phyloP scores from a whole-genome alignment of 2,888 invertebrate species.

The Polyommatus iphigenia region DNA sequence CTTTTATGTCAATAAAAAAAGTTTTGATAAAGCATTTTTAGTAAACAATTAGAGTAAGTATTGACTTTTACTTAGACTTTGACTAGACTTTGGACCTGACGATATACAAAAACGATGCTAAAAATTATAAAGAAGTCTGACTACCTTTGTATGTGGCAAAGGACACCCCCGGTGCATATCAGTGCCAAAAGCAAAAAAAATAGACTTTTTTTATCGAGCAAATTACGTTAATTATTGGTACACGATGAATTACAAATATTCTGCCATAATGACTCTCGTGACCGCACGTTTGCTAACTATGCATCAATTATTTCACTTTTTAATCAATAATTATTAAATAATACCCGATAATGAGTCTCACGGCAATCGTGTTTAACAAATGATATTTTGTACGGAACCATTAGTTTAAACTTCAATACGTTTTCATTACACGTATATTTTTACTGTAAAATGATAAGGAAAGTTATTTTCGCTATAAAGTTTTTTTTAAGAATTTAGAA shows the following conservation, averaged over 20 bases:
- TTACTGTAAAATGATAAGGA: too few species aligned
- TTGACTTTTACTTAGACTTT: too few species aligned
- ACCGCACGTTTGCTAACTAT: not conserved
- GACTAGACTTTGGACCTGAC: too few species aligned
- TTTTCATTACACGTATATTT: not conserved
- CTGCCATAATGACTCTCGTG: not conserved
- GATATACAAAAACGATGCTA: too few species aligned
- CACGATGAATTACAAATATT: not conserved
- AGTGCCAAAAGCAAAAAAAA: too few species aligned
- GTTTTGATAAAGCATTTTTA: not conserved
- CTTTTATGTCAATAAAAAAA: too few species aligned
- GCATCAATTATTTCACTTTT: constrained; percentile 15
- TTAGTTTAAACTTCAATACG: not conserved
- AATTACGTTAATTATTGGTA: not conserved
- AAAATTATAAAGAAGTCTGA: too few species aligned
- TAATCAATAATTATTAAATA: constrained; percentile 19
- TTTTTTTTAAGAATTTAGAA: too few species aligned
- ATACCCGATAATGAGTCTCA: constrained; percentile 6
- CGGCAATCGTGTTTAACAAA: not conserved
- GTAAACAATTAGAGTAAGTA: too few species aligned
- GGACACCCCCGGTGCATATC: too few species aligned
- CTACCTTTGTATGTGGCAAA: too few species aligned
- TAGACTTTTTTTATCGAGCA: not conserved
- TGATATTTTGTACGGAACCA: not conserved
- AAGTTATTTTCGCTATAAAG: too few species aligned